Conservation (phyloP, 2,113 vertebrate species). For the Athene noctua region DNA sequence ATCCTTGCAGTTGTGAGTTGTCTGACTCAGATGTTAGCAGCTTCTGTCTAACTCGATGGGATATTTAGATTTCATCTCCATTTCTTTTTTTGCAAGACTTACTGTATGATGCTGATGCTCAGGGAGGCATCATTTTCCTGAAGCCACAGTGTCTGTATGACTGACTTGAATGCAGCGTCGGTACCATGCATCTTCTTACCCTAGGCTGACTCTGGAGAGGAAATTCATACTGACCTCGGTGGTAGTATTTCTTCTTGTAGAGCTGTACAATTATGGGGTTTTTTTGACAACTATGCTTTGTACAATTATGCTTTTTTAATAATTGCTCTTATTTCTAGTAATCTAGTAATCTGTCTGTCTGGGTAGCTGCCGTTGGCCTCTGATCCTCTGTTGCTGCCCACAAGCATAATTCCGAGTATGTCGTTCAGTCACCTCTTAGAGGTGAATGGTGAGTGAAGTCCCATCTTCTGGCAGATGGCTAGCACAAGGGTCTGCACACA, state of each 20-base stretch:
- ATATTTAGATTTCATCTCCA: neutral
- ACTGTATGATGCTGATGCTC: neutral
- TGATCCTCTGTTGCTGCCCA: neutral
- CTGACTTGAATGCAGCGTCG: accelerated
- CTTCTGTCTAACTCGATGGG: neutral
- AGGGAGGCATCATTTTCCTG: neutral
- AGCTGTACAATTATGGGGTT: neutral
- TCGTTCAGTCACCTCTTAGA: accelerated
- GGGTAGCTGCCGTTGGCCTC: neutral
- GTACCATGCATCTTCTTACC: neutral
- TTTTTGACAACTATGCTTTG: neutral
- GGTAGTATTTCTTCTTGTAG: neutral
- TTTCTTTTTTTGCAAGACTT: neutral
- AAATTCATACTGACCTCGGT: neutral
- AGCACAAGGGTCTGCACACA: neutral
- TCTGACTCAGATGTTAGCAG: neutral
- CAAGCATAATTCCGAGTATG: neutral
- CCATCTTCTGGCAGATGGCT: neutral
- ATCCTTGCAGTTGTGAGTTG: neutral
- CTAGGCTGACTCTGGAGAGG: neutral
- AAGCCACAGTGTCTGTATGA: accelerated
- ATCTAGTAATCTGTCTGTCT: neutral
- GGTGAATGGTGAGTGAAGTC: neutral
- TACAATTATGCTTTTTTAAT: neutral
- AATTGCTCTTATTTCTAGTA: neutral